Base-by-base conservation (phyloP, 37 sponge, comb jelly and placozoan species). In the Diacarnus erythraeanus region DNA sequence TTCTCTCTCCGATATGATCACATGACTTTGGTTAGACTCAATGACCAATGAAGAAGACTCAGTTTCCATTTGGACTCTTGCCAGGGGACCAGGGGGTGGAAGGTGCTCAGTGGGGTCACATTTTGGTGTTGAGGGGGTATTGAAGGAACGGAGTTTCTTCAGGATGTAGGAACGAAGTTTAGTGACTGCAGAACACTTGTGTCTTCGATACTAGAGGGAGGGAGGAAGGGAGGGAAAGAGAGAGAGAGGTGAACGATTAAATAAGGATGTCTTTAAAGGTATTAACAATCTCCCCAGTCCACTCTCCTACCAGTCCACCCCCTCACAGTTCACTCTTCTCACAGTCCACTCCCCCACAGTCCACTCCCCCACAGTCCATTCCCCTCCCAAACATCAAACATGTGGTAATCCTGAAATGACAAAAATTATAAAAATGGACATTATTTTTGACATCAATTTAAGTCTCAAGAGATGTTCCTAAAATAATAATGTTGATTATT, bases 161-260 rank as follows among this genome's bases (percentile, higher is more conserved):
- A 90, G 76, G 29, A 91, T 56, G 83, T 66, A 78, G 60, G 75
- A 57, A 15, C 87, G 42, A 20, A 91, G 74, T 18, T 41, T 60
- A 33, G 83, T 82, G 25, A 91, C 77, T 34, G 91, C 91, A 12
- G 91, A 86, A 34, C 51, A 23, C 29, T 66, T 63, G 61, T 81
- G 71, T 2, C 83, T 60, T 0, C 91, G 87, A 66, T 82, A 82
- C 91, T 91, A 60, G 17, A 66, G 29, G 42, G 18, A n/a, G n/a
- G 12, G 51, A n/a, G n/a, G n/a, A n/a, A n/a, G n/a, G n/a, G n/a
- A n/a, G n/a, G n/a, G n/a, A n/a, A n/a, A n/a, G n/a, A n/a, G n/a
- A n/a, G n/a, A n/a, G n/a, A n/a, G n/a, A n/a, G n/a, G n/a, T n/a
- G n/a, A n/a, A n/a, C n/a, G n/a, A n/a, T n/a, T n/a, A n/a, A n/a